These are phyloP conservation scores for Colostygia pectinataria DNA, from an alignment of 2,888 invertebrate species.

Conservation along the genomic window DNA sequence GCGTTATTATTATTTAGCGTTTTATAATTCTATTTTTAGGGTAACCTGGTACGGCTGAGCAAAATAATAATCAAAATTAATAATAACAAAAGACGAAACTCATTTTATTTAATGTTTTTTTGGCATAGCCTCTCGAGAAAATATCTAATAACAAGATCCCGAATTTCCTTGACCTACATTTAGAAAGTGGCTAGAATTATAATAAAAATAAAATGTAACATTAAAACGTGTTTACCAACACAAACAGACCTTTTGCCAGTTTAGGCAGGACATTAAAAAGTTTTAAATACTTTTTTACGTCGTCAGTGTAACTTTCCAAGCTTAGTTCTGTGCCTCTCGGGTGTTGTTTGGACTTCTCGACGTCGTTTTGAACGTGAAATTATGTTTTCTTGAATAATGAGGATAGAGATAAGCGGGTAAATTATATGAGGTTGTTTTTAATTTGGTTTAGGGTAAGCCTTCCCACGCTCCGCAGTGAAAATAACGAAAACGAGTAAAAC, in stretches of 20 bases:
- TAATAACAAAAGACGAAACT: slow-evolving; percentile 1
- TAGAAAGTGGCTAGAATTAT: slow-evolving; percentile 28
- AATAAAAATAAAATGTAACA: slow-evolving; percentile 42
- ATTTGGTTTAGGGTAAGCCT: slow-evolving; percentile 2
- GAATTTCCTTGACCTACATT: slow-evolving; percentile 32
- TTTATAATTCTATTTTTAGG: not conserved
- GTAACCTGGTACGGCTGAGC: not conserved
- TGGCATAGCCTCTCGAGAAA: slow-evolving; percentile 18
- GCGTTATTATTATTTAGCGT: no score
- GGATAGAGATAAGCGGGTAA: slow-evolving; percentile 31
- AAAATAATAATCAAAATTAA: not conserved
- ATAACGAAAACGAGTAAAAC: no score
- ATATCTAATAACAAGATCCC: slow-evolving; percentile 30
- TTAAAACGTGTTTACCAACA: slow-evolving; percentile 44
- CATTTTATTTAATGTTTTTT: slow-evolving; percentile 4
- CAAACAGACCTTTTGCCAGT: slow-evolving; percentile 48
- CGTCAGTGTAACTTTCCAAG: slow-evolving; percentile 58
- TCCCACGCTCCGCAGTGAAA: no score
- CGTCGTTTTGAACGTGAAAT: slow-evolving; percentile 43
- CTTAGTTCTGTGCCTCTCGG: slow-evolving; percentile 46
- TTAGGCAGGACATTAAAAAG: slow-evolving; percentile 55
- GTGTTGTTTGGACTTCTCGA: slow-evolving; percentile 43
- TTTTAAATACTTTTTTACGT: slow-evolving; percentile 56
- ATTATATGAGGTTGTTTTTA: slow-evolving; percentile 25
- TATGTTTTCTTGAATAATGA: slow-evolving; percentile 36